Evolutionary conservation across 2,113 vertebrate genomes (phyloP), one percentile per base, ranked within the genome.

Genomic region (Scopus umbretta): DNA sequence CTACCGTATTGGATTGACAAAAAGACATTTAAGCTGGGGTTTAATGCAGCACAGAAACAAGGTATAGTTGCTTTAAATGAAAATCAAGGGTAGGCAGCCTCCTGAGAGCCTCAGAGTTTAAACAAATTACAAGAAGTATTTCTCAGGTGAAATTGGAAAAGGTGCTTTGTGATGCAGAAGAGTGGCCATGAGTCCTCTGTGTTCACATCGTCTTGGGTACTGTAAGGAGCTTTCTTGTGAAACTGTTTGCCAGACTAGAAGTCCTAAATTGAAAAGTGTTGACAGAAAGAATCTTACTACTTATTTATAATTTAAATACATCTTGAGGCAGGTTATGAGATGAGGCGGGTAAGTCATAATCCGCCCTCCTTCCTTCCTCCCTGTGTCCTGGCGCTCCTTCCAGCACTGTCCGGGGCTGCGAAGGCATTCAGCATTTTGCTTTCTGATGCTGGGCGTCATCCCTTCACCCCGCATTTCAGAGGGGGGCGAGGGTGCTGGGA

Each of bases 261-360:
- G 92, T 95, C 94, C 85, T 92, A 96, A 97, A 98, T 97, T 97
- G 96, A 97, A 98, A 97, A 70, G 94, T 96, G 97, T 96, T 97
- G 97, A 98, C 97, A 98, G 98, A 97, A 97, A 84, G 94, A 94
- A 92, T 96, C 96, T 96, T 84, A 58, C 76, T 92, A 90, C 94
- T 95, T 96, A 94, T 94, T 93, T 95, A 96, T 96, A 92, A 96
- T 96, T 91, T 95, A 94, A 97, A 96, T 94, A 94, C 95, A 76
- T 92, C 95, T 96, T 76, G 95, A 95, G 93, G 94, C 96, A 88
- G 92, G 92, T 96, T 97, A 73, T 79, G 95, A 96, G 92, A 94
- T 43, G 85, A 94, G 79, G 78, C 0, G 4, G 29, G 49, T 95
- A 97, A 94, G 83, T 55, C 75, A 50, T 23, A 61, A 95, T 45